A percentile compares a stretch with the other conserved stretches of the same genome.
Conservation (phyloP, 1,140 invertebrate species). For the Eueides isabella region DNA sequence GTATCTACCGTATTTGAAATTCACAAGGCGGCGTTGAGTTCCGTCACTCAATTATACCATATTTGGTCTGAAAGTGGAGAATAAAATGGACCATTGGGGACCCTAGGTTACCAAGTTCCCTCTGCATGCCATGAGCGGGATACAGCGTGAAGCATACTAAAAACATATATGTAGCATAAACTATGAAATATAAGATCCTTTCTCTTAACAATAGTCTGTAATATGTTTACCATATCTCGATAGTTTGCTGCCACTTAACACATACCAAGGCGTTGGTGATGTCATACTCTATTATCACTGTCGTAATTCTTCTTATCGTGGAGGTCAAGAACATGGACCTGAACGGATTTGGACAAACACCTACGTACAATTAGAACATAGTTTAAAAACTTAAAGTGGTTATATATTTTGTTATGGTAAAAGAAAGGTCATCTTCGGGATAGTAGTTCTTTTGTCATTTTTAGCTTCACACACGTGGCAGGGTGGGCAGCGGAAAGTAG, state of each 20-base stretch:
- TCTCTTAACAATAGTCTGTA: background rate
- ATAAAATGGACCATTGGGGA: too few species aligned
- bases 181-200: background rate
- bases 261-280: slow-evolving; percentile 9
- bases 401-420: background rate
- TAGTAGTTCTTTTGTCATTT: background rate
- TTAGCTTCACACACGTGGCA: background rate
- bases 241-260: background rate
- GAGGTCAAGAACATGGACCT: slow-evolving; percentile 17
- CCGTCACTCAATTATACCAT: too few species aligned
- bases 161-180: background rate
- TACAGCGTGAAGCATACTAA: too few species aligned
- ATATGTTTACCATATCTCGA: background rate
- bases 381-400: background rate
- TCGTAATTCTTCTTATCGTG: background rate
- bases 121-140: too few species aligned
- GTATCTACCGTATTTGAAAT: too few species aligned
- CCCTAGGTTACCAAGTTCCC: too few species aligned
- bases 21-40: too few species aligned
- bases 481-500: background rate
- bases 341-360: background rate
- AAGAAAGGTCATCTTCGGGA: background rate
- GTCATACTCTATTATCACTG: slow-evolving; percentile 8
- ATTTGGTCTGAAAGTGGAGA: too few species aligned
- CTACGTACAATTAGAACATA: background rate